A percentile compares a stretch with the other conserved stretches of the same genome.
Evolutionary conservation across 2,113 vertebrate species (phyloP).

Genomic region (Nematolebias whitei): DNA sequence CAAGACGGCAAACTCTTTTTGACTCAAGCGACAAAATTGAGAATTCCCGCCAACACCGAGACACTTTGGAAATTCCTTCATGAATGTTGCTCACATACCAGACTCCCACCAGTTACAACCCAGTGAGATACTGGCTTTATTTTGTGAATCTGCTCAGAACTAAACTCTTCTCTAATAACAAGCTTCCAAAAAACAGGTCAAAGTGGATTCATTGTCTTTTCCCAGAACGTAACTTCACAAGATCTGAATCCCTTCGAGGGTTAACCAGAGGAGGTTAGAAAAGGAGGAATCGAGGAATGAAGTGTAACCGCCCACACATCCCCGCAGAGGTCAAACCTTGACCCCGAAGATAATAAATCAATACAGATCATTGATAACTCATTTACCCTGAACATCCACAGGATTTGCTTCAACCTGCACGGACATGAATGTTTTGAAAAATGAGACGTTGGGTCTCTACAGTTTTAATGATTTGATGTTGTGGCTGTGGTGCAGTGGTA

Average conservation of each 20-base stretch:
- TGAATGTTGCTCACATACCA: too few relatives aligned
- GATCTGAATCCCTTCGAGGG: background rate
- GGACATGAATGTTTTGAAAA: background rate
- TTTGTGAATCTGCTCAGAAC: too few relatives aligned
- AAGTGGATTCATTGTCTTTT: too few relatives aligned
- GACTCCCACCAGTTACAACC: too few relatives aligned
- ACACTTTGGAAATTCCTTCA: too few relatives aligned
- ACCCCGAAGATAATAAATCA: conserved; percentile 58
- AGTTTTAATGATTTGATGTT: too few relatives aligned
- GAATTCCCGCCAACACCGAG: too few relatives aligned
- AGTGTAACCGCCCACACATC: conserved; percentile 48
- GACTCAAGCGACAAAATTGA: too few relatives aligned
- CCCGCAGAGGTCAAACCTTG: conserved; percentile 47
- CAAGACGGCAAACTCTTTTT: too few relatives aligned
- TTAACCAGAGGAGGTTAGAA: conserved; percentile 27
- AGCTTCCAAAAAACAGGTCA: background rate
- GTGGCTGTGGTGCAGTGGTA: too few relatives aligned
- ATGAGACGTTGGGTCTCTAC: background rate
- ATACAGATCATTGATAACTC: conserved; percentile 59
- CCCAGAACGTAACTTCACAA: too few relatives aligned
- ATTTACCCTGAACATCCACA: conserved; percentile 31
- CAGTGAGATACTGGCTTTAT: too few relatives aligned
- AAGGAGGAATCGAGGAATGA: conserved; percentile 1
- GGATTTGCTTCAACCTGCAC: conserved; percentile 17
- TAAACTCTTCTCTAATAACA: background rate